These are phyloP conservation scores for Enteromius afrohamiltoni DNA, from an alignment of 2,797 vertebrate genomes.

Conservation along the genomic window DNA sequence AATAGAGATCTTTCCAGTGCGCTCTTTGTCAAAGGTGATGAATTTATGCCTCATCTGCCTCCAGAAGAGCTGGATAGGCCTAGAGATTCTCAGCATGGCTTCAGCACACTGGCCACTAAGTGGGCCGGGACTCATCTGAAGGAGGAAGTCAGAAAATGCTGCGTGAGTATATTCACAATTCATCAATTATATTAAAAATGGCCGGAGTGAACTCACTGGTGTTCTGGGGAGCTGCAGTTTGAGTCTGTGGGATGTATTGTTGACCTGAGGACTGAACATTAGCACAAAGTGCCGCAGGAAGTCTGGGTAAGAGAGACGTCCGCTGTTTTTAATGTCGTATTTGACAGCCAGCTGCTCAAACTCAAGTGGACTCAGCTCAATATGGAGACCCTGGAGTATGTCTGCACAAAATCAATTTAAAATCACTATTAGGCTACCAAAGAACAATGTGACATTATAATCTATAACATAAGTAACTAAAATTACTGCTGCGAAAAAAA, in stretches of 20 bases:
- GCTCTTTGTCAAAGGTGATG: constrained; percentile 63
- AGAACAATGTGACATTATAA: not conserved
- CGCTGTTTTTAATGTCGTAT: constrained; percentile 68
- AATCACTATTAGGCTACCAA: not conserved
- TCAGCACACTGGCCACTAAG: constrained; percentile 64
- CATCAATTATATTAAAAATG: not conserved
- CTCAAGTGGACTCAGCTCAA: constrained; percentile 65
- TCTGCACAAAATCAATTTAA: constrained; percentile 18
- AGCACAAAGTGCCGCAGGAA: constrained; percentile 75
- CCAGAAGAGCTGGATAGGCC: constrained; percentile 73
- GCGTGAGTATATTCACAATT: not conserved
- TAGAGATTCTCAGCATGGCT: constrained; percentile 73
- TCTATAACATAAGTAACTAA: not conserved
- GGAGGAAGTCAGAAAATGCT: not conserved
- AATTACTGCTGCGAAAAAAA: not conserved
- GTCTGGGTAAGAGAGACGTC: constrained; percentile 71
- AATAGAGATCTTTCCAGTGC: constrained; percentile 67
- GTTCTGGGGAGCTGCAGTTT: constrained; percentile 58
- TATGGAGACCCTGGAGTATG: constrained; percentile 51
- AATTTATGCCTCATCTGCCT: constrained; percentile 72
- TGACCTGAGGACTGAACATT: constrained; percentile 65
- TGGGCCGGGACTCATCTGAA: constrained; percentile 65
- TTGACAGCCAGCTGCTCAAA: constrained; percentile 71
- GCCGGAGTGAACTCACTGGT: constrained; percentile 41
- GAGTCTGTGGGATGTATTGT: constrained; percentile 42